Conservation (phyloP, 2,113 vertebrate species). For the Loxodonta africana region DNA sequence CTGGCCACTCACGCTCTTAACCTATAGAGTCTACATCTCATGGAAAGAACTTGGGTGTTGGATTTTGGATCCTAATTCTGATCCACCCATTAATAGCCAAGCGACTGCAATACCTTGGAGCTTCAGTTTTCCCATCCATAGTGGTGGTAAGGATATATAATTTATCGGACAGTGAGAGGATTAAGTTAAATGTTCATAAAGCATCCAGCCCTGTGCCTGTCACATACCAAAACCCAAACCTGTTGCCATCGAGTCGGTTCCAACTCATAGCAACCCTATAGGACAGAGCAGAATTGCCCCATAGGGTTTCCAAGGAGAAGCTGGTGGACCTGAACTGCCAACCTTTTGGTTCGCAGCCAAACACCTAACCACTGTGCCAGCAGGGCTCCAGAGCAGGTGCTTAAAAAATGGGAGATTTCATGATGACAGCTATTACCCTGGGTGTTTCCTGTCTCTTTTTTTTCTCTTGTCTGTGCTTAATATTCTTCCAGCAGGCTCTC, state of each 20-base stretch:
- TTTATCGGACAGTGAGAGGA: not conserved
- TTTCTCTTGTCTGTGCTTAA: conserved; percentile 23
- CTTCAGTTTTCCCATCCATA: not conserved
- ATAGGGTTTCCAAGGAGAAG: too few species aligned
- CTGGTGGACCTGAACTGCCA: too few species aligned
- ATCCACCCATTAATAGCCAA: not conserved
- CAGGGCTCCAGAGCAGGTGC: not conserved
- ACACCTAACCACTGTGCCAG: too few species aligned
- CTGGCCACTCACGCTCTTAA: not conserved
- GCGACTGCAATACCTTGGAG: not conserved
- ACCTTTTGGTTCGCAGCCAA: too few species aligned
- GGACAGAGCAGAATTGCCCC: too few species aligned
- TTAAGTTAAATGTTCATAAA: not conserved
- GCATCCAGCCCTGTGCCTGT: not conserved
- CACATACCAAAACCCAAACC: not conserved
- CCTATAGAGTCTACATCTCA: not conserved
- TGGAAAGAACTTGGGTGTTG: not conserved
- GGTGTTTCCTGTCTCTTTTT: not conserved
- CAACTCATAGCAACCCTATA: too few species aligned
- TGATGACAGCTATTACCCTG: not conserved
- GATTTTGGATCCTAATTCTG: not conserved
- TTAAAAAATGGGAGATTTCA: conserved; percentile 21
- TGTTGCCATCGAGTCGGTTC: too few species aligned
- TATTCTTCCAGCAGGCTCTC: conserved; percentile 37
- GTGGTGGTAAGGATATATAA: not conserved